These are phyloP conservation scores for Alethe diademata DNA, from an alignment of 2,113 vertebrate genomes.

Conservation along the genomic window DNA sequence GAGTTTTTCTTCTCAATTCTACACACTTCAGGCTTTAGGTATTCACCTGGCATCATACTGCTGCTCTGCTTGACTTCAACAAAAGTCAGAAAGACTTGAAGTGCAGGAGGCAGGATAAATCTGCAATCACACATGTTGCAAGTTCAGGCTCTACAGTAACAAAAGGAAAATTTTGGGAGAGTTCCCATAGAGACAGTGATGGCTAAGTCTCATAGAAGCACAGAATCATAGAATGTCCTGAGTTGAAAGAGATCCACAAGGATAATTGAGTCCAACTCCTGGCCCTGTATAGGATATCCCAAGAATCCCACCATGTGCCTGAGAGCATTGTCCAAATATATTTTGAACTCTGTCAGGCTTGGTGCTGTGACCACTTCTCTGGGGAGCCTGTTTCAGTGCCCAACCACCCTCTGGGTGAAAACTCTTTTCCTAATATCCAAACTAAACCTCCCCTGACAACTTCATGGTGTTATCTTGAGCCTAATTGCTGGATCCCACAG, in stretches of 20 bases:
- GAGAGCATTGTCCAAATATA: background rate
- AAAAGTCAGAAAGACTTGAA: background rate
- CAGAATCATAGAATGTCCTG: background rate
- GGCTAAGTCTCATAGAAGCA: background rate
- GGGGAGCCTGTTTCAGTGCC: background rate
- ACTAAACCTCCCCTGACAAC: background rate
- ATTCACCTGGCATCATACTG: background rate
- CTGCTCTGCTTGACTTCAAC: background rate
- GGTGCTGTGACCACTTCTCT: background rate
- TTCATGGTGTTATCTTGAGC: background rate
- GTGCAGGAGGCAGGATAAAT: background rate
- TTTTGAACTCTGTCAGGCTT: background rate
- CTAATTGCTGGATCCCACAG: background rate
- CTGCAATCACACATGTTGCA: background rate
- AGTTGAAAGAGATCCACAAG: background rate
- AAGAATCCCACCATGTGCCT: background rate
- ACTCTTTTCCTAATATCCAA: background rate
- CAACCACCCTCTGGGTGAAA: background rate
- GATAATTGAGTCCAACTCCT: background rate
- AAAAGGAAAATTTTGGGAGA: background rate
- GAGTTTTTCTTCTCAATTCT: background rate
- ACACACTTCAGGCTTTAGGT: background rate
- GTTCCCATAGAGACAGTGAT: background rate
- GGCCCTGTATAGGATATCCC: rapidly evolving
- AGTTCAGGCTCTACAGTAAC: background rate